These are phyloP conservation scores for Thymelicus sylvestris DNA, from an alignment of 2,888 invertebrate genomes.

Conservation along the genomic window DNA sequence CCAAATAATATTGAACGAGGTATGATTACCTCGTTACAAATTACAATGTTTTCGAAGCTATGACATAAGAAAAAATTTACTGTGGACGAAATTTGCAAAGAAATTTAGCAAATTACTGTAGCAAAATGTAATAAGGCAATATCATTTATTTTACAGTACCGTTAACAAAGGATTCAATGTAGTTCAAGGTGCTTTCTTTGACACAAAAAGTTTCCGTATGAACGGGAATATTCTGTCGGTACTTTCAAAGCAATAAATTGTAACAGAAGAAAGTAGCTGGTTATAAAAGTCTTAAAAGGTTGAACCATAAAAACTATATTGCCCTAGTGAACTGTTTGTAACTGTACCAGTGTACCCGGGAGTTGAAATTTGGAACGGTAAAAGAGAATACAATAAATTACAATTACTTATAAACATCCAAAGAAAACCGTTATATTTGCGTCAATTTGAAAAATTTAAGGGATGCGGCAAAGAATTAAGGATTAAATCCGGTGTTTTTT, in stretches of 20 bases:
- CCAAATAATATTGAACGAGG: too few relatives aligned
- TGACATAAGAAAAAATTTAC: too few relatives aligned
- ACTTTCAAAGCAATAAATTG: slow-evolving; percentile 67
- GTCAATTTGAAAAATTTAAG: too few relatives aligned
- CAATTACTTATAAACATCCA: not conserved
- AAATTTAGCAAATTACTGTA: slow-evolving; percentile 19
- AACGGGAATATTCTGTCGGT: slow-evolving; percentile 64
- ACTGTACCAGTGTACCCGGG: slow-evolving; percentile 45
- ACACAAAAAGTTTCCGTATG: slow-evolving; percentile 43
- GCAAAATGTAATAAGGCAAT: slow-evolving; percentile 23
- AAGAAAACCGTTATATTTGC: too few relatives aligned
- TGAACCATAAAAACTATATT: slow-evolving; percentile 49
- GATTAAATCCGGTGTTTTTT: too few relatives aligned
- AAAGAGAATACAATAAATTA: slow-evolving; percentile 1
- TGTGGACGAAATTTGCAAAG: not conserved
- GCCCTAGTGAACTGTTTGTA: slow-evolving; percentile 42
- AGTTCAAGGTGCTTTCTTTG: slow-evolving; percentile 37
- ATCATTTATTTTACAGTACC: slow-evolving; percentile 1
- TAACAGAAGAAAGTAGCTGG: slow-evolving; percentile 57
- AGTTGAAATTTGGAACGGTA: slow-evolving; percentile 9
- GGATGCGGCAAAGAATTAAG: too few relatives aligned
- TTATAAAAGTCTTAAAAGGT: slow-evolving; percentile 50
- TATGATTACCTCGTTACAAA: too few relatives aligned
- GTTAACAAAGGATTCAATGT: slow-evolving; percentile 24
- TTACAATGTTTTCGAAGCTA: too few relatives aligned